Evolutionary conservation across 2,888 invertebrate species (phyloP), one percentile per base, ranked within the genome.

Genomic region (Orthonevra nobilis): DNA sequence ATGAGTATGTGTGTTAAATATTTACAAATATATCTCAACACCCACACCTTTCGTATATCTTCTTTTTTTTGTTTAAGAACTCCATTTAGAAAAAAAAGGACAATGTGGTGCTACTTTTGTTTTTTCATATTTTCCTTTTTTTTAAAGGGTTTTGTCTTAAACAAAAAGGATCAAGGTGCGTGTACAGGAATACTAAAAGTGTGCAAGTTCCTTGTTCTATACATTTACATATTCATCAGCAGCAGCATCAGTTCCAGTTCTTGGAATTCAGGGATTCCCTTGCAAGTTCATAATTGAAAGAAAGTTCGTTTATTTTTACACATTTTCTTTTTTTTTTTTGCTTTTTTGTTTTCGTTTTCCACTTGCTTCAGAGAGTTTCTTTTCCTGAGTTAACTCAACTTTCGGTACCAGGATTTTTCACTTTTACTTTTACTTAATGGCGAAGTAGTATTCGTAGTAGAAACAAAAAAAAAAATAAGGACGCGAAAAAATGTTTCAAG

Each of bases 391-490:
- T 40, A 68, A 79, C 77, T 72, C 68, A 79, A 79, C 79, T 79
- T 79, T 79, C 61, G 72, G 79, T 60, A 79, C 66, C 56, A 56
- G 79, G 73, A 79, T 79, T 79, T 79, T 79, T 73, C 73, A 79
- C 79, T 79, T 79, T 79, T 73, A 79, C 79, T 79, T 79, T 79
- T 79, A 79, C 73, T 68, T 79, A 79, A 79, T 79, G 73, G 66
- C 58, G 77, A 58, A 77, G n/a, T n/a, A n/a, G n/a, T n/a, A n/a
- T n/a, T n/a, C n/a, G n/a, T n/a, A n/a, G n/a, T n/a, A n/a, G n/a
- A n/a, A n/a, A n/a, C n/a, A n/a, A n/a, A n/a, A n/a, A 32, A 52
- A 1, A 9, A 0, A 26, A 28, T 3, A 20, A 34, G 36, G 50
- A n/a, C n/a, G n/a, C n/a, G n/a, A n/a, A 70, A 72, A 70, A 64